These are phyloP conservation scores for Aplidium turbinatum DNA, from an alignment of 23 tunicate genomes.

Conservation along the genomic window DNA sequence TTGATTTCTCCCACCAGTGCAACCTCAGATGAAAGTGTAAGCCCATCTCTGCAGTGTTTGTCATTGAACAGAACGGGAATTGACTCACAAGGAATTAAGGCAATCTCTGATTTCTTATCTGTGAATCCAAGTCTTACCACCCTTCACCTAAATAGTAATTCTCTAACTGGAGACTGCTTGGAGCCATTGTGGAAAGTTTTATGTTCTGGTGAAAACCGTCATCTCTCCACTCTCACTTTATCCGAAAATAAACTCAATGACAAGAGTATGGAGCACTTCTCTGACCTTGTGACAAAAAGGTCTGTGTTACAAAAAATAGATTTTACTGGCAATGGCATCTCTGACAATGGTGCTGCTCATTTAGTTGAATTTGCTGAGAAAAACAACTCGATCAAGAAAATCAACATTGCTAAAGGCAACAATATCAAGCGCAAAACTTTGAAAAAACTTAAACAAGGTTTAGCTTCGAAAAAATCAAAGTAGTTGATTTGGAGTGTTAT, in stretches of 20 bases:
- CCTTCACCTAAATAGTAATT: conserved; percentile 23
- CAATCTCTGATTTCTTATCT: conserved; percentile 30
- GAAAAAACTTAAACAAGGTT: conserved; percentile 3
- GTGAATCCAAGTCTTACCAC: conserved; percentile 19
- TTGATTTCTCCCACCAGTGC: background rate
- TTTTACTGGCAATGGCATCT: conserved; percentile 29
- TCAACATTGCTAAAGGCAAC: conserved; percentile 24
- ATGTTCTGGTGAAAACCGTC: conserved; percentile 30
- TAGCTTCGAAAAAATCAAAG: conserved; percentile 1
- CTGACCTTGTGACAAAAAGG: background rate
- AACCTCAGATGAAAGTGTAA: background rate
- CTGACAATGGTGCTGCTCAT: conserved; percentile 21
- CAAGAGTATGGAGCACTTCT: conserved; percentile 13
- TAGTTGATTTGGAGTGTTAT: too few relatives aligned
- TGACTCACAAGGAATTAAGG: conserved; percentile 25
- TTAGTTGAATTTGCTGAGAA: conserved; percentile 21
- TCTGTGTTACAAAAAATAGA: conserved; percentile 3
- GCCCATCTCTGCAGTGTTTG: conserved; percentile 4
- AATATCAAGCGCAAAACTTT: conserved; percentile 28
- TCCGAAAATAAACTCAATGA: conserved; percentile 19
- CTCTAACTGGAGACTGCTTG: conserved; percentile 20
- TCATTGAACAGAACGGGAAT: conserved; percentile 28
- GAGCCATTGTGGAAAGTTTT: conserved; percentile 40
- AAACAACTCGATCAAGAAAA: conserved; percentile 9
- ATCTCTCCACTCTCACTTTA: conserved; percentile 16